Percentiles rank a stretch among this genome's conserved stretches.
phyloP scores from a whole-genome alignment of 2,888 invertebrate species.

The Candidula unifasciata region DNA sequence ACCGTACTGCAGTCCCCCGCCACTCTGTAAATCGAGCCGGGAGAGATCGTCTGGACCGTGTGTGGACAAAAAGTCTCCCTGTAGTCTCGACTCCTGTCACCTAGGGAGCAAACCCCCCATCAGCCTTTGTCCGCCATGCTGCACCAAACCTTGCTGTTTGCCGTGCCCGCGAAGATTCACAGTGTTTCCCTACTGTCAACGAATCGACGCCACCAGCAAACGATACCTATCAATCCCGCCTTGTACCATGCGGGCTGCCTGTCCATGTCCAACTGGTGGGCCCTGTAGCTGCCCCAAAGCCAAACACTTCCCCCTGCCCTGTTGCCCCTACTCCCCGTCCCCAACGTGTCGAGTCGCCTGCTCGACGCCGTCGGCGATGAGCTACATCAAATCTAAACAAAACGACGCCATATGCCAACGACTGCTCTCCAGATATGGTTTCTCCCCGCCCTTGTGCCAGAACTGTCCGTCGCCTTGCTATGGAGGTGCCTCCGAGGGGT shows the following conservation, averaged over 20 bases:
- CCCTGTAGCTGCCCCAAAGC: constrained; percentile 6
- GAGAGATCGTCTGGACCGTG: background rate
- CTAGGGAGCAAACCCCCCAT: constrained; percentile 4
- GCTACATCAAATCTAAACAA: constrained; percentile 41
- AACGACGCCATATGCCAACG: constrained; percentile 32
- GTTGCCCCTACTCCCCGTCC: background rate
- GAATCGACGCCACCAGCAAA: background rate
- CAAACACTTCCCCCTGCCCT: background rate
- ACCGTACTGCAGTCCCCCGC: constrained; percentile 23
- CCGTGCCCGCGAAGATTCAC: constrained; percentile 22
- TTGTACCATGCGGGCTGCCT: constrained; percentile 7
- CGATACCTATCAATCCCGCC: constrained; percentile 6
- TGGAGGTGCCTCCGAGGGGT: background rate
- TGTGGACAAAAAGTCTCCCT: background rate
- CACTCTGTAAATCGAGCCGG: background rate
- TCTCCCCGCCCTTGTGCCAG: background rate
- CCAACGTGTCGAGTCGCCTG: background rate
- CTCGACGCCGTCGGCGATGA: background rate
- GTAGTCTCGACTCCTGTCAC: background rate
- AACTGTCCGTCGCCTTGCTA: background rate
- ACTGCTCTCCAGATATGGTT: constrained; percentile 27
- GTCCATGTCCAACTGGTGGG: constrained; percentile 31
- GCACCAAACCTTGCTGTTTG: constrained; percentile 42
- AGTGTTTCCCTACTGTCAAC: constrained; percentile 30
- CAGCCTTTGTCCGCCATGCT: constrained; percentile 9